These are phyloP conservation scores for Cacatua alba DNA, from an alignment of 2,113 vertebrate species.

Conservation along the genomic window DNA sequence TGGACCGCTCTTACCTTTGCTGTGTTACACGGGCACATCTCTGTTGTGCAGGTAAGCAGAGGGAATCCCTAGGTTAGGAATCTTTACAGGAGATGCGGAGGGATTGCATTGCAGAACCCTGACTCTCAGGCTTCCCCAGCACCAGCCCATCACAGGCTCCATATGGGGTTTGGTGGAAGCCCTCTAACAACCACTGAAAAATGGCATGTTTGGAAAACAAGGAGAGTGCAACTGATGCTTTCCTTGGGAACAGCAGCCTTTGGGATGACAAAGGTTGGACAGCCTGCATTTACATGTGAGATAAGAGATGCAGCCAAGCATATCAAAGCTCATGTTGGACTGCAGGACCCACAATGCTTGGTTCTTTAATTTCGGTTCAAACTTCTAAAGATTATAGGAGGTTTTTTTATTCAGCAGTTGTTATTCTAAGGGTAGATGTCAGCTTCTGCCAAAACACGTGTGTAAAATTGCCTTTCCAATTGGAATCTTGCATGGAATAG, in stretches of 20 bases:
- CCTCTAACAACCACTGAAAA: not conserved
- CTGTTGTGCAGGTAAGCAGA: conserved; percentile 91
- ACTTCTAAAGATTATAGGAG: not conserved
- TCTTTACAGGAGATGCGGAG: not conserved
- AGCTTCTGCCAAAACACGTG: not conserved
- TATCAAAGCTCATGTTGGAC: not conserved
- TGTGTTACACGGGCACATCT: conserved; percentile 93
- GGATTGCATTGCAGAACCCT: not conserved
- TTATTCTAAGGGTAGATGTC: not conserved
- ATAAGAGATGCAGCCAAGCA: not conserved
- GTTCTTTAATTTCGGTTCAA: not conserved
- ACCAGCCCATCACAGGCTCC: fast-evolving
- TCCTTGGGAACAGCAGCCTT: not conserved
- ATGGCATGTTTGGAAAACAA: fast-evolving
- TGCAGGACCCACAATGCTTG: not conserved
- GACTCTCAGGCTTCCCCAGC: not conserved
- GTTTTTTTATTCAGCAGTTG: not conserved
- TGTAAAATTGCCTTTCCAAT: not conserved
- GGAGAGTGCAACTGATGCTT: not conserved
- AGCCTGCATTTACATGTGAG: not conserved
- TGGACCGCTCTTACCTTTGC: conserved; percentile 94
- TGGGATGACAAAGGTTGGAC: not conserved
- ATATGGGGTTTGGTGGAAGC: not conserved
- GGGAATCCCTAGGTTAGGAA: fast-evolving
- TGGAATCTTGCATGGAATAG: not conserved